These are phyloP conservation scores for Blennius ocellaris DNA, from an alignment of 2,113 vertebrate genomes.

Conservation along the genomic window DNA sequence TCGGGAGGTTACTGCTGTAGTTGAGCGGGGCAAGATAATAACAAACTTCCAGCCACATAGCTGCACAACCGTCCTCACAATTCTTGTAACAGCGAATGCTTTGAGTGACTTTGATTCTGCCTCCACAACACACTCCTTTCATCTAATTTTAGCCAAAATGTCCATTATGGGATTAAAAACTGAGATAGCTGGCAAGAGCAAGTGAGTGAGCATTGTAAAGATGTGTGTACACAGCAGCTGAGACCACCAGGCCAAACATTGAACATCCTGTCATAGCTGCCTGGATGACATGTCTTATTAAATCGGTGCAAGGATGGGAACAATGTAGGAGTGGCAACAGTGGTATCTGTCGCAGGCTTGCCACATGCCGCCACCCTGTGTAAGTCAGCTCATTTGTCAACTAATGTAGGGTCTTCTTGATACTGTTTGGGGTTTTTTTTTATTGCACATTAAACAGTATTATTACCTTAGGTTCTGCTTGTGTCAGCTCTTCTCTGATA, in stretches of 20 bases:
- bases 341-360: conserved; percentile 31
- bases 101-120: not conserved
- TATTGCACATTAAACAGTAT: conserved; percentile 70
- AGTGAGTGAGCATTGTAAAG: not conserved
- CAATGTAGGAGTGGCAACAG: conserved; percentile 14
- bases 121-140: not conserved
- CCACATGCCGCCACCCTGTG: conserved; percentile 42
- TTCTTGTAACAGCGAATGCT: not conserved
- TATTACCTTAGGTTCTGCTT: conserved; percentile 58
- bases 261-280: conserved; percentile 12
- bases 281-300: conserved; percentile 23
- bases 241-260: conserved; percentile 17
- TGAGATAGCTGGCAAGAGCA: not conserved
- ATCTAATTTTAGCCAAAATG: conserved; percentile 31
- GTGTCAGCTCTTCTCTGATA: conserved; percentile 66
- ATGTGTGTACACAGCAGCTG: not conserved
- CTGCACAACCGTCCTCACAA: not conserved
- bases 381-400: conserved; percentile 55
- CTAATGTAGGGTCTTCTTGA: conserved; percentile 55
- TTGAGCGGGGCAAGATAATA: not conserved
- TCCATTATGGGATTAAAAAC: not conserved
- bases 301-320: not conserved
- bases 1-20: not conserved
- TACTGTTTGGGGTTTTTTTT: conserved; percentile 61
- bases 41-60: not conserved